Evolutionary conservation across 2,888 invertebrate genomes (phyloP).

Genomic region (Pilophorus perplexus): DNA sequence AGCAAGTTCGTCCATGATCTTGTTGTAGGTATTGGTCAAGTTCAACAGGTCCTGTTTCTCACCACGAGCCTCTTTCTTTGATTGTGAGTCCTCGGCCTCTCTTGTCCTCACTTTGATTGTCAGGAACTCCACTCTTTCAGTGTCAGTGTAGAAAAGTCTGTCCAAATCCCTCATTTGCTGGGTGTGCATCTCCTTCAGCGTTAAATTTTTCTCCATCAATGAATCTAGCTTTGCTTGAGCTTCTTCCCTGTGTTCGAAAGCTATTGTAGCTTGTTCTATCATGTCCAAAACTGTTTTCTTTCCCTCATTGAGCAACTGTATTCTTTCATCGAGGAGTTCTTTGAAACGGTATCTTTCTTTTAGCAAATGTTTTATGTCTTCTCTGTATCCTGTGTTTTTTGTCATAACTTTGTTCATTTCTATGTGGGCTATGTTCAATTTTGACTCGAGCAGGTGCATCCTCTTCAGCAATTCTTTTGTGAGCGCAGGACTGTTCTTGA

Average conservation of each 20-base stretch:
- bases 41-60: constrained; percentile 35
- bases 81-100: constrained; percentile 30
- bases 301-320: constrained; percentile 62
- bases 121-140: constrained; percentile 79
- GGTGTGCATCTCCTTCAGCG: constrained; percentile 66
- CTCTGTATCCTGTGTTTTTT: constrained; percentile 68
- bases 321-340: constrained; percentile 71
- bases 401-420: constrained; percentile 72
- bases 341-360: constrained; percentile 82
- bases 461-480: constrained; percentile 26
- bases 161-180: constrained; percentile 86
- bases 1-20: constrained; percentile 24
- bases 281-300: constrained; percentile 80
- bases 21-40: constrained; percentile 28
- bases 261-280: constrained; percentile 82
- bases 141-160: constrained; percentile 78
- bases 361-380: constrained; percentile 77
- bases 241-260: constrained; percentile 77
- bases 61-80: constrained; percentile 31
- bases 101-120: constrained; percentile 70
- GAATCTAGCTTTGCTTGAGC: constrained; percentile 69
- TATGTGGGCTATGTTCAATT: constrained; percentile 58
- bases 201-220: constrained; percentile 73
- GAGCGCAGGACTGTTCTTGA: constrained; percentile 26
- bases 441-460: constrained; percentile 32